Base-by-base conservation (phyloP, 2,888 invertebrate genomes). In the Ochropleura leucogaster region DNA sequence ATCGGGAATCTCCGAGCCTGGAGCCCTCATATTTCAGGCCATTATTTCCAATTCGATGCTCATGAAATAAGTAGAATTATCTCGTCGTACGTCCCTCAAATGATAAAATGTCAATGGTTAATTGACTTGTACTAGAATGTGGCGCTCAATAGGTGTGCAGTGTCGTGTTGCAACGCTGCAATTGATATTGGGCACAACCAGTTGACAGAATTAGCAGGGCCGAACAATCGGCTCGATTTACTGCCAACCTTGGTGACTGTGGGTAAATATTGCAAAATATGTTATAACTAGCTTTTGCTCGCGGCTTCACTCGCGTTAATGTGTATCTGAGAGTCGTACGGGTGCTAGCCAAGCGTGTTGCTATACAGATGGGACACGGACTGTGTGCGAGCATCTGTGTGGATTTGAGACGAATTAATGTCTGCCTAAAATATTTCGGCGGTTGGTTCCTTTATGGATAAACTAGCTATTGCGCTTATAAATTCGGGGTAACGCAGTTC, bases 121-220 rank as follows among this genome's bases (percentile, higher is more conserved):
- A 81, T 80, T 81, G 72, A 72, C 68, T 78, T 68, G 81, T 63
- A 16, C 82, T 78, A 74, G 81, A 82, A 82, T 78, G 78, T 81
- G 42, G 60, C 69, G 16, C 65, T 68, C 78, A 71, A 78, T 74
- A 74, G 68, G 72, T 74, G 82, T 71, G 76, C 71, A 71, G 65
- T 73, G 1, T 72, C 67, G 59, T 73, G 77, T 80, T 81, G 82
- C 82, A 82, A 81, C 40, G 53, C 55, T 80, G 80, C 78, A 82
- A 78, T 68, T 77, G 72, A 67, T 79, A 77, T 82, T 69, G 51
- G 60, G 60, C 57, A 82, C 73, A 65, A 68, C 70, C 63, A 77
- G 82, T 80, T 72, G 76, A 49, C 63, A 47, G 77, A 82, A 77
- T 82, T 77, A 70, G 66, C 68, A 68, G 57, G 66, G 80, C 49